Evolutionary conservation across 1,140 invertebrate species (phyloP).

Genomic region (Aphelenchoides fujianensis): DNA sequence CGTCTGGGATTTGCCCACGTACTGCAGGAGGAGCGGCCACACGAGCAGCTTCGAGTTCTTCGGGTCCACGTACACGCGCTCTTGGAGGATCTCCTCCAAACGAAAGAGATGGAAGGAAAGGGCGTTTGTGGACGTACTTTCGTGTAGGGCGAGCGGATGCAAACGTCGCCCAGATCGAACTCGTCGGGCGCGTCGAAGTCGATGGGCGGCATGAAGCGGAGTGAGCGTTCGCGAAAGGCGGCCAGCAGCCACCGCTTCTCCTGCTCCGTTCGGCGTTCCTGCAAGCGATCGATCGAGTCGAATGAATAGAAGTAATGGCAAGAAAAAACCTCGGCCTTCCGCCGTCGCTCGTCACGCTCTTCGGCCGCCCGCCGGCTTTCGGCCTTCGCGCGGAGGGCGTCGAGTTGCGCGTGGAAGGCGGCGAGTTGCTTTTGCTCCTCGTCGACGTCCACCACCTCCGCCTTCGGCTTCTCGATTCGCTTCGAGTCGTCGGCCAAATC

Average conservation of each 20-base stretch:
- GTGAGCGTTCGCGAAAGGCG: conserved; percentile 33
- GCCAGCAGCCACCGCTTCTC: conserved; percentile 34
- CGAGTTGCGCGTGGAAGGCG: conserved; percentile 21
- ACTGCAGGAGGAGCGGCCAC: conserved; percentile 79
- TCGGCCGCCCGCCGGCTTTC: conserved; percentile 3
- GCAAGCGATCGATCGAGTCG: no score
- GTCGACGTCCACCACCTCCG: no score
- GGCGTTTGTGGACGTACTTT: no score
- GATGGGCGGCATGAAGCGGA: conserved; percentile 35
- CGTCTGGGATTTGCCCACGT: conserved; percentile 71
- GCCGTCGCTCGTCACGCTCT: conserved; percentile 35
- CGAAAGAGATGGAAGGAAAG: conserved; percentile 23
- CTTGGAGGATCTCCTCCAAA: conserved; percentile 1
- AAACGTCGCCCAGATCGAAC: conserved; percentile 37
- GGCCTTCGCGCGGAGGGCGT: conserved; percentile 28
- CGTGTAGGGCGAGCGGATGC: conserved; percentile 13
- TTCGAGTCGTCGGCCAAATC: conserved; percentile 19
- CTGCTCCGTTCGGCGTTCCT: conserved; percentile 20
- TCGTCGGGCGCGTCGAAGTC: conserved; percentile 34
- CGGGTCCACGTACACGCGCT: conserved; percentile 20
- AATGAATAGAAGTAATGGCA: conserved; percentile 21
- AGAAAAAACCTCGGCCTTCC: conserved; percentile 22
- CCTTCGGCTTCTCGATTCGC: conserved; percentile 20
- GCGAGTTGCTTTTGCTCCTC: conserved; percentile 23
- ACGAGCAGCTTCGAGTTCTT: conserved; percentile 69